Evolutionary conservation across 1,140 invertebrate species (phyloP), one percentile per base, ranked within the genome.

Genomic region (Hirudo medicinalis): DNA sequence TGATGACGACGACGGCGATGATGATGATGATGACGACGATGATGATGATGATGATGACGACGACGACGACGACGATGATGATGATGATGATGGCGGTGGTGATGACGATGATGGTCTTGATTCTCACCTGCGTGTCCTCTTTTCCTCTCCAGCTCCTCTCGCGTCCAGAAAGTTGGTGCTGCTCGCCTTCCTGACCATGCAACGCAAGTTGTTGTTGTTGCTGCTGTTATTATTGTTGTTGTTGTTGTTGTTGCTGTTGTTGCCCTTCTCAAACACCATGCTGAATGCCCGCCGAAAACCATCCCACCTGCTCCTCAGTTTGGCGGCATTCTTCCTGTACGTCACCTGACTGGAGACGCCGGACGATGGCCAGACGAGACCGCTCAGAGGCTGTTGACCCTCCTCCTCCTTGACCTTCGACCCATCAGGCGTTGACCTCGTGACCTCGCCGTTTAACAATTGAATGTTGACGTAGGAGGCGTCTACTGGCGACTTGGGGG

Each of bases 121-220:
- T 49, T 8, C 43, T 49, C 43, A 49, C 43, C 43, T 49, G 43
- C 15, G 43, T 15, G 43, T 49, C 15, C 43, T 49, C 43, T 49
- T 49, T 49, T 49, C 43, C 43, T 49, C 43, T 49, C 43, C 11
- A 8, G 57, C 4, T 15, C 8, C 22, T 32, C 22, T 63, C 17
- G 57, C 19, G 8, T 63, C 29, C 11, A 32, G 22, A 32, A 63
- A 25, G 57, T 63, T 63, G 22, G 29, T 63, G 57, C 29, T 63
- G 20, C 57, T 63, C 8, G 29, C 29, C 22, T 32, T 63, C 8
- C 29, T 63, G 57, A 22, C 57, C 57, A 25, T 63, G 57, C 57
- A 63, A 63, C 57, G 0, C 29, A 63, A 63, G 29, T 63, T 63
- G 57, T 63, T 63, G 57, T 63, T 63, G 57, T 13, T 63, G 57